A percentile compares a stretch with the other conserved stretches of the same genome.
phyloP scores from a whole-genome alignment of 2,888 invertebrate genomes.

The Scaptomyza tumidula region DNA sequence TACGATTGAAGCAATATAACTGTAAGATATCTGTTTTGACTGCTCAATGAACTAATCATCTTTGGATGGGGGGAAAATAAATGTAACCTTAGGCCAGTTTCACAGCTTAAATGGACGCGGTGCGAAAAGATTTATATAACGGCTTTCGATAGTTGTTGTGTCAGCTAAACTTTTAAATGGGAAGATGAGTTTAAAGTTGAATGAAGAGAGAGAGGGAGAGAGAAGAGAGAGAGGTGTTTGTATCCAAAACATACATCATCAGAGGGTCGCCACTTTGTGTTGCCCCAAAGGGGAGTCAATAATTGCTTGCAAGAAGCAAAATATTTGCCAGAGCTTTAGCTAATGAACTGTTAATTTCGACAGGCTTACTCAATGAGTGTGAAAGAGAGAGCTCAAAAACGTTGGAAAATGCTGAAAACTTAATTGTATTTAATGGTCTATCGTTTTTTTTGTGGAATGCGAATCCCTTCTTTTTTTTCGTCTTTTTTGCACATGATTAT shows the following conservation, averaged over 20 bases:
- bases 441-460: conserved; percentile 25
- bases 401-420: conserved; percentile 50
- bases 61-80: not conserved
- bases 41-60: conserved; percentile 14
- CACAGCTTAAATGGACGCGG: conserved; percentile 49
- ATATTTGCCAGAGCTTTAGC: conserved; percentile 60
- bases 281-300: conserved; percentile 37
- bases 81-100: conserved; percentile 46
- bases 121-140: conserved; percentile 66
- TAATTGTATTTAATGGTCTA: conserved; percentile 69
- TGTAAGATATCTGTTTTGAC: conserved; percentile 8
- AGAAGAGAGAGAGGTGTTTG: conserved; percentile 1
- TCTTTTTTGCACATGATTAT: conserved; percentile 62
- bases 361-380: conserved; percentile 7
- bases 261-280: conserved; percentile 36
- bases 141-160: conserved; percentile 55
- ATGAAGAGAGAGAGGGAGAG: not conserved
- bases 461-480: conserved; percentile 9
- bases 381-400: not conserved
- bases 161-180: conserved; percentile 20
- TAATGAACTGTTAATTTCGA: conserved; percentile 76
- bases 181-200: not conserved
- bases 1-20: conserved; percentile 18
- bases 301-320: conserved; percentile 61
- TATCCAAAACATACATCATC: conserved; percentile 65